Base-by-base conservation (phyloP, 2,888 invertebrate genomes). In the Cyaniris semiargus region DNA sequence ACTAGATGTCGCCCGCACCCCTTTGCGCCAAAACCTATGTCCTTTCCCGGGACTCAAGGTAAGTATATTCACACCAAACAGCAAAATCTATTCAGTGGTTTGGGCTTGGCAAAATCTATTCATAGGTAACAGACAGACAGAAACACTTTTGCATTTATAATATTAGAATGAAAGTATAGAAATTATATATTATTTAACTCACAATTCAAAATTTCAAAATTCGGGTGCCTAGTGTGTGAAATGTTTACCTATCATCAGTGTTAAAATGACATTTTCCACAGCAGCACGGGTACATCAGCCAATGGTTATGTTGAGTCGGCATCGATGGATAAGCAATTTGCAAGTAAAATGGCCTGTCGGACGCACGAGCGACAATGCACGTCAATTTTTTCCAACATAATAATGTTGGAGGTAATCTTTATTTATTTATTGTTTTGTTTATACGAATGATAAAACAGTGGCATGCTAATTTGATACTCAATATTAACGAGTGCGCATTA, bases 271-370 rank as follows among this genome's bases (percentile, higher is more conserved):
- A 53, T 53, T 53, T 66, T 66, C 27, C 66, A 23, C 31, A 27
- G 15, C 15, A 27, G 66, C 31, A 18, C 66, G 66, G 27, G 66
- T 66, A 58, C 58, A 76, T 76, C 53, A 76, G 53, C 53, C 27
- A 48, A 74, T 74, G 80, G 78, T 82, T 82, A 81, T 80, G 81
- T 83, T 83, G 83, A 80, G 83, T 81, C 81, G 83, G 84, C 89
- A 89, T 87, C 89, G 87, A 89, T 87, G 88, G 88, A 89, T 91
- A 89, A 90, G 89, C 91, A 89, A 93, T 93, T 92, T 93, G 92
- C 91, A 93, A 93, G 92, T 92, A 86, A 92, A 93, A 93, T 92
- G 86, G 83, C 81, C 87, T 85, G 88, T 89, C 89, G 87, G 87
- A 84, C 87, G 90, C 90, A 90, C 85, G 83, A 83, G 80, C 83